Conservation (phyloP, 2,888 invertebrate species). For the Rhingia rostrata region DNA sequence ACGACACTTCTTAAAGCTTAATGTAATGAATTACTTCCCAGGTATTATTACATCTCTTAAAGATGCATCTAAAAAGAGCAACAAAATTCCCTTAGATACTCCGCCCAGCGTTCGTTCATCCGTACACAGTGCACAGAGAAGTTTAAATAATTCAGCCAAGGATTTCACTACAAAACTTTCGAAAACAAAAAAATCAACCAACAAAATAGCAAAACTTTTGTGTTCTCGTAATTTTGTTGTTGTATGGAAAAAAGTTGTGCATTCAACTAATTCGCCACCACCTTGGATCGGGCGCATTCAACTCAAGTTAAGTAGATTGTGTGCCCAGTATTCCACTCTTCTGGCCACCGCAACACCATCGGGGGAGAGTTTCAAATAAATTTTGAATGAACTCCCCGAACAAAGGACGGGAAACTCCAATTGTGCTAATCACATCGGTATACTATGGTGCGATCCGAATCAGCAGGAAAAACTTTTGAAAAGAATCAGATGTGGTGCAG, state of each 20-base stretch:
- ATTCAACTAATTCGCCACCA: slow-evolving; percentile 11
- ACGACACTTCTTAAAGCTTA: background rate
- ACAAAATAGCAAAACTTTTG: slow-evolving; percentile 9
- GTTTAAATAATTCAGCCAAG: slow-evolving; percentile 5
- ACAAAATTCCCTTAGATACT: background rate
- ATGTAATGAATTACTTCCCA: background rate
- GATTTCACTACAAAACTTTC: background rate
- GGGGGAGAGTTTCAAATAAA: slow-evolving; percentile 1
- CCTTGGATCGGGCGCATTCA: background rate
- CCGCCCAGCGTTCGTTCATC: background rate
- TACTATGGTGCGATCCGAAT: background rate
- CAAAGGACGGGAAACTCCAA: background rate
- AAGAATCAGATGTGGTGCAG: background rate
- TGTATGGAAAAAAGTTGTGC: background rate
- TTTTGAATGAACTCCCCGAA: slow-evolving; percentile 1
- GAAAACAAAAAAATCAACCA: background rate
- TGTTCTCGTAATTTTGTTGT: background rate
- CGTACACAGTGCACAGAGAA: background rate
- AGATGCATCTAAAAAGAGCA: background rate
- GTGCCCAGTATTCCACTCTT: background rate
- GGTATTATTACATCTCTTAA: background rate
- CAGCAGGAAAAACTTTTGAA: background rate
- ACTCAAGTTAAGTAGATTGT: slow-evolving; percentile 6
- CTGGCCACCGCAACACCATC: background rate
- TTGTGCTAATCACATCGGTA: slow-evolving; percentile 10